These are phyloP conservation scores for Eidolon dupreanum DNA, from an alignment of 2,797 vertebrate genomes.

Conservation along the genomic window DNA sequence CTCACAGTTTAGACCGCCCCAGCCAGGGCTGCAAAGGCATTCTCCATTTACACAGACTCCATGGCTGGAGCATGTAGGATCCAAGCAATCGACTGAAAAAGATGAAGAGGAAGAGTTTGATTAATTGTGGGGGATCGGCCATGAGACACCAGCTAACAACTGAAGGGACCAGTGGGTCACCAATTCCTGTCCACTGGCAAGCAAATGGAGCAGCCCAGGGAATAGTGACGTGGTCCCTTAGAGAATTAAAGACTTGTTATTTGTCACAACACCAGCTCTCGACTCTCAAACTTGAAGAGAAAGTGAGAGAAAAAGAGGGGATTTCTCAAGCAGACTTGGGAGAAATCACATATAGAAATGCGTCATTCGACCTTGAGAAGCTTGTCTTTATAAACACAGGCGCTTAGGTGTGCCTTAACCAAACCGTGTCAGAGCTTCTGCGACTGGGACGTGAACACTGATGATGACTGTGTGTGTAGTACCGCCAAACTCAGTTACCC, in stretches of 20 bases:
- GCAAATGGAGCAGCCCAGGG: background rate
- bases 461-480: background rate
- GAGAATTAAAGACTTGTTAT: background rate
- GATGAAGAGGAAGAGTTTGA: background rate
- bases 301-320: background rate
- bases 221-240: background rate
- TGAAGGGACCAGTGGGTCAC: background rate
- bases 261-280: background rate
- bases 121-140: background rate
- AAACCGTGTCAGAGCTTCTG: background rate
- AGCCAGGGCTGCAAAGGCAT: conserved; percentile 97
- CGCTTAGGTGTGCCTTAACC: background rate
- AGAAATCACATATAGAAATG: background rate
- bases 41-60: conserved; percentile 98
- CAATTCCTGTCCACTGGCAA: rapidly evolving
- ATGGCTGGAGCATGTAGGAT: conserved; percentile 96
- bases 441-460: background rate
- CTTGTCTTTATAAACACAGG: background rate
- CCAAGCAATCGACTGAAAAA: conserved; percentile 95
- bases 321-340: conserved; percentile 7
- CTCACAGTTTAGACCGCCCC: conserved; percentile 97
- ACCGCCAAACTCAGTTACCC: background rate
- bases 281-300: conserved; percentile 28
- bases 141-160: rapidly evolving
- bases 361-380: background rate